Conservation (phyloP, 2,888 invertebrate species). For the Spatulosminthurus flaviceps region DNA sequence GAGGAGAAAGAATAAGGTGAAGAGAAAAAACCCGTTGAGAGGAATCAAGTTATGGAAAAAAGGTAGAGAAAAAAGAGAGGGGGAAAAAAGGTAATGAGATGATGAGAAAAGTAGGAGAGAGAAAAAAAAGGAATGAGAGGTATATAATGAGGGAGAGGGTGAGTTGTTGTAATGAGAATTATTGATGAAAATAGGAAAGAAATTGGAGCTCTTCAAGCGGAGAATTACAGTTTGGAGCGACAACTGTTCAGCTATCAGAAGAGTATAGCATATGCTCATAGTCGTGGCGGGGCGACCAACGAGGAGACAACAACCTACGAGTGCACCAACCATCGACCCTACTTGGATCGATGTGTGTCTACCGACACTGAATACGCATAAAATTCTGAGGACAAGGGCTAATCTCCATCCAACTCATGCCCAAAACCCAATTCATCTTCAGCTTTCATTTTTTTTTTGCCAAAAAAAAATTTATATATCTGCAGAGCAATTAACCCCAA, state of each 20-base stretch:
- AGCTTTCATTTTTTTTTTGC: no score
- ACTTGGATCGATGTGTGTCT: constrained; percentile 71
- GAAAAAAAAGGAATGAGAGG: neutral
- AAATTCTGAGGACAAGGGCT: constrained; percentile 63
- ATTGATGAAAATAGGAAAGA: constrained; percentile 72
- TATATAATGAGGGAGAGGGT: neutral
- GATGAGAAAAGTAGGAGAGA: no score
- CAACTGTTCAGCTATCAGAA: constrained; percentile 85
- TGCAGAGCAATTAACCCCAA: constrained; percentile 25
- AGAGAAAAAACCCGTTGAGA: neutral
- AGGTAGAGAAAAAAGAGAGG: neutral
- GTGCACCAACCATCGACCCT: constrained; percentile 63
- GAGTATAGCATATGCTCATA: constrained; percentile 77
- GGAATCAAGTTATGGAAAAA: neutral
- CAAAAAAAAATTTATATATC: neutral
- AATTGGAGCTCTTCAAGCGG: constrained; percentile 81
- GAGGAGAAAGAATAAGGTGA: neutral
- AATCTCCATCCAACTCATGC: constrained; percentile 42
- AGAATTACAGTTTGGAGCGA: constrained; percentile 82
- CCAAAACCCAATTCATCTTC: constrained; percentile 26
- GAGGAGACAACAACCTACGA: constrained; percentile 57
- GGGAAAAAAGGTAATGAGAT: constrained; percentile 16
- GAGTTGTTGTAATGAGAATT: constrained; percentile 7
- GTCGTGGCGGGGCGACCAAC: constrained; percentile 64
- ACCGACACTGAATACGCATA: constrained; percentile 80